Evolutionary conservation across 2,797 vertebrate species (phyloP).

Genomic region (Silurus aristotelis): DNA sequence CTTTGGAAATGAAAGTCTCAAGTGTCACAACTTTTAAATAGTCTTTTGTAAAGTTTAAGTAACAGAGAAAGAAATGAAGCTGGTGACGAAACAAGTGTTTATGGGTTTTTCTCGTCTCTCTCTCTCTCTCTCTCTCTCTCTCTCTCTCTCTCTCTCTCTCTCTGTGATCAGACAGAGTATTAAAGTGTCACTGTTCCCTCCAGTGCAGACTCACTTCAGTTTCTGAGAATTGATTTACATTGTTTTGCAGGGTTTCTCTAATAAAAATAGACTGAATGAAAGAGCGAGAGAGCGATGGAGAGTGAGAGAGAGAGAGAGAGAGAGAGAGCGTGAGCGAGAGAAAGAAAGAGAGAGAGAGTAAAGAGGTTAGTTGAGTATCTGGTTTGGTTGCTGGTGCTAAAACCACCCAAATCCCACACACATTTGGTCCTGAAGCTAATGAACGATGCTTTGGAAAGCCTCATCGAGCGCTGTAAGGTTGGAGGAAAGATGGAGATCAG

Average conservation of each 20-base stretch:
- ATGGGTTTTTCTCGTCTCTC: not conserved
- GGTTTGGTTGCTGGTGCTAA: constrained; percentile 44
- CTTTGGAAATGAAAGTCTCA: not conserved
- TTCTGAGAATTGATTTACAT: not conserved
- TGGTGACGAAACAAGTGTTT: not conserved
- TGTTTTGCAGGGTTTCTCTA: not conserved
- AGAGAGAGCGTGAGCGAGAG: not conserved
- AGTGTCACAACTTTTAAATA: not conserved
- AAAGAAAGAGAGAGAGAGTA: constrained; percentile 39
- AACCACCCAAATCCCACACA: constrained; percentile 42
- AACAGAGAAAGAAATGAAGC: too few species aligned
- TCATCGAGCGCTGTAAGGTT: constrained; percentile 48
- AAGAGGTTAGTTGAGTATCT: constrained; percentile 5
- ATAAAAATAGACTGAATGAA: constrained; percentile 31
- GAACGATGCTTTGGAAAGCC: constrained; percentile 47
- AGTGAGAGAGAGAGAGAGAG: constrained; percentile 43
- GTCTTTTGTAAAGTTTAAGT: too few species aligned
- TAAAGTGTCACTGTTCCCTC: not conserved
- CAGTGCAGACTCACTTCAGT: not conserved
- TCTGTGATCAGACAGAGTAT: not conserved
- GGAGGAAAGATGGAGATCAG: constrained; percentile 38
- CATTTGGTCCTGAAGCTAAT: constrained; percentile 47
- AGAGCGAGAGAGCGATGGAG: not conserved
- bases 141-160: too few species aligned
- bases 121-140: too few species aligned